These are phyloP conservation scores for Hippocampus barbouri DNA, from an alignment of 2,113 vertebrate species.

Conservation along the genomic window DNA sequence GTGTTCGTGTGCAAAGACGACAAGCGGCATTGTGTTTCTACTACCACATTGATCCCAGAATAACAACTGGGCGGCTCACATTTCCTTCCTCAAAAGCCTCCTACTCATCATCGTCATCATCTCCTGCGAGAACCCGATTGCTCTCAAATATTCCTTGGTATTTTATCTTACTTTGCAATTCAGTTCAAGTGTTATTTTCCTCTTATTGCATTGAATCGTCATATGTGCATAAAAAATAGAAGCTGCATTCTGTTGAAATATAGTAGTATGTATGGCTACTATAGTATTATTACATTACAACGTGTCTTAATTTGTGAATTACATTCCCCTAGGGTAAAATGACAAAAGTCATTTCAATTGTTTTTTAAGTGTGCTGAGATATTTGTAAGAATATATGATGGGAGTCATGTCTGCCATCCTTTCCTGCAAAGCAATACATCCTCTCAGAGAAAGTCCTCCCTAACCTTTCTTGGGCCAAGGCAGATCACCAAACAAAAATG, in stretches of 20 bases:
- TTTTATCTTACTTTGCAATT: not conserved
- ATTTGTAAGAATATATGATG: not conserved
- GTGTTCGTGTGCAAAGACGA: not conserved
- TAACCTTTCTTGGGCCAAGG: not conserved
- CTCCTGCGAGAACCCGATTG: not conserved
- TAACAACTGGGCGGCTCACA: slow-evolving; percentile 26
- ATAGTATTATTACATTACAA: not conserved
- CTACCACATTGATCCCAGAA: slow-evolving; percentile 21
- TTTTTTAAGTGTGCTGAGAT: not conserved
- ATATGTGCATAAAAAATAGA: not conserved
- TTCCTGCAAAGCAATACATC: not conserved
- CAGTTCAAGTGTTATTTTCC: not conserved
- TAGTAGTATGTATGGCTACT: not conserved
- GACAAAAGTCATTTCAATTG: not conserved
- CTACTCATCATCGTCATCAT: slow-evolving; percentile 16
- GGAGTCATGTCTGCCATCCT: not conserved
- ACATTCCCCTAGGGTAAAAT: not conserved
- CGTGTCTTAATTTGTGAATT: not conserved
- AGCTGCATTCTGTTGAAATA: not conserved
- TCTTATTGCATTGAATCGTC: not conserved
- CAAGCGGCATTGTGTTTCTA: slow-evolving; percentile 12
- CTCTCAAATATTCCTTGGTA: not conserved
- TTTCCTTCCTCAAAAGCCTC: slow-evolving; percentile 28
- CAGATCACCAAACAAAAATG: not conserved
- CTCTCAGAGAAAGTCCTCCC: not conserved